These are phyloP conservation scores for Bugulina stolonifera DNA, from an alignment of 2,888 invertebrate species.

Conservation along the genomic window DNA sequence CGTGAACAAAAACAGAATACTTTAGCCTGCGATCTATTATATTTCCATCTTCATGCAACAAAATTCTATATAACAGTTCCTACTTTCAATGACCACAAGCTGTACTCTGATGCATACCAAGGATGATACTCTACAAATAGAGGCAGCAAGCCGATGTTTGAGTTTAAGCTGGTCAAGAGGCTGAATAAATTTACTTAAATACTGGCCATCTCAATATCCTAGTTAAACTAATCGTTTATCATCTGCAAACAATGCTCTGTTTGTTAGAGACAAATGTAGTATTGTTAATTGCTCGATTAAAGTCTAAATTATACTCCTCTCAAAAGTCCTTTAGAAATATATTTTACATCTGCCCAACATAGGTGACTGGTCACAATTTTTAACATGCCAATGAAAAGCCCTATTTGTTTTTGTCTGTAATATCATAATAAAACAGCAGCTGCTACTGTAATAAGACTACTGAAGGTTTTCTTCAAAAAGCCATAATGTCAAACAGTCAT, in stretches of 20 bases:
- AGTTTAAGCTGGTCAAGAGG: not conserved
- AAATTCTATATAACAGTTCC: not conserved
- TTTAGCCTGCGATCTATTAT: not conserved
- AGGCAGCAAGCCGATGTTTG: constrained; percentile 6
- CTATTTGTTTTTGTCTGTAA: not conserved
- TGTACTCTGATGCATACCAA: not conserved
- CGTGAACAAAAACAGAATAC: not conserved
- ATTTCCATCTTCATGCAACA: not conserved
- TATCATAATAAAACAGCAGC: not conserved
- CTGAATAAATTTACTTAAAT: constrained; percentile 13
- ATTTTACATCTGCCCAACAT: constrained; percentile 14
- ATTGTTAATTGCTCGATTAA: constrained; percentile 1
- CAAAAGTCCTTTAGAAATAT: not conserved
- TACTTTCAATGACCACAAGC: not conserved
- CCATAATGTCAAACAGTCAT: not conserved
- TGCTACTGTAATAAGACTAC: not conserved
- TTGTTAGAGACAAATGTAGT: constrained; percentile 4
- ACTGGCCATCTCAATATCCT: not conserved
- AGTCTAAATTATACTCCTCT: not conserved
- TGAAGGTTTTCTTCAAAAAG: not conserved
- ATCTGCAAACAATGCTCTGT: constrained; percentile 2
- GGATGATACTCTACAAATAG: constrained; percentile 16
- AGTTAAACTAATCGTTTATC: constrained; percentile 11
- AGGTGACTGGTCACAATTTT: not conserved
- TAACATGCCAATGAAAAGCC: not conserved